Evolutionary conservation across 2,797 vertebrate genomes (phyloP), one percentile per base, ranked within the genome.

Genomic region (Ataeniobius toweri): DNA sequence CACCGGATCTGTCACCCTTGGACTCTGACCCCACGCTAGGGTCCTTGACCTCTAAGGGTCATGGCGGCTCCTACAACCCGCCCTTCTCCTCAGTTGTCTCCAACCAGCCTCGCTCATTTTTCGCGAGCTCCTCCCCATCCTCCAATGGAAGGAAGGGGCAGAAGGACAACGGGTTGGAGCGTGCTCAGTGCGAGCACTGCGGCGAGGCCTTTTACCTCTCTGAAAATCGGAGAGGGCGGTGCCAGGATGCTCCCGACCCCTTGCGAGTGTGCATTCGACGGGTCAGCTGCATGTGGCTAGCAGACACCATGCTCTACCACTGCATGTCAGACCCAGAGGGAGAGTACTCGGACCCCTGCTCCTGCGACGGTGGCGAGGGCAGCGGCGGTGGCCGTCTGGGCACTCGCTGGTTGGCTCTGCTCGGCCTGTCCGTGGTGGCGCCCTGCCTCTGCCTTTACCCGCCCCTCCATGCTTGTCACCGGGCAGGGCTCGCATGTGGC

Each of bases 321-420:
- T 99, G 98, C 94, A 98, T 99, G 98, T 99, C 98, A 1, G 98
- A 99, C 93, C 97, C 98, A 0, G 98, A 99, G 95, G 98, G 98
- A 65, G 98, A 99, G 93, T 99, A 98, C 75, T 98, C 96, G 1
- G 98, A 99, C 95, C 97, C 98, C 74, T 99, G 98, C 94, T 99
- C 98, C 13, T 99, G 98, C 0, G 98, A 99, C 81, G 97, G 96
- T n/a, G 97, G 97, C 82, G 94, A 93, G 80, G 89, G 89, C 68
- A 59, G 86, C 3, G 91, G 92, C 0, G 94, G 94, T 28, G 97
- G 98, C 82, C 97, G 97, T 76, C 96, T 98, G 84, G 98, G 97
- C 94, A 96, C 98, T 50, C 97, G 98, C 92, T 99, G 98, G 98
- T 92, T 97, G 90, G 97, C 98, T n/a, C 96, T 99, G 89, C 89